A percentile compares a stretch with the other conserved stretches of the same genome.
phyloP scores from a whole-genome alignment of 2,888 invertebrate species.

The Pammene aurita region DNA sequence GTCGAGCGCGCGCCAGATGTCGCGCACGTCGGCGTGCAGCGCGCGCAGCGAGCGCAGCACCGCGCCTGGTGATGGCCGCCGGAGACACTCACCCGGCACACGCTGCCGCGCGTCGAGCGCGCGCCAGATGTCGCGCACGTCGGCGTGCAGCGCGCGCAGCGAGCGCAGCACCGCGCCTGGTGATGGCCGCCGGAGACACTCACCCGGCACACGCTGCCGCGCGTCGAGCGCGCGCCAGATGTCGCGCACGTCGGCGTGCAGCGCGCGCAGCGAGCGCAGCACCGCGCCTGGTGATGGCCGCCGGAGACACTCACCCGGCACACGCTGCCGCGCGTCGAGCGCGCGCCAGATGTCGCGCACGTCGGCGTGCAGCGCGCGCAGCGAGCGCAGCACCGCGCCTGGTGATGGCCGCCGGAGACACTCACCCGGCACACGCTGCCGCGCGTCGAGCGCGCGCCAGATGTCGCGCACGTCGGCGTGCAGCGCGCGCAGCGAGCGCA shows the following conservation, averaged over 20 bases:
- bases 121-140: slow-evolving; percentile 57
- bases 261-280: slow-evolving; percentile 56
- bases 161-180: slow-evolving; percentile 70
- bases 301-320: no score
- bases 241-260: slow-evolving; percentile 57
- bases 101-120: slow-evolving; percentile 55
- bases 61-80: slow-evolving; percentile 66
- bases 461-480: slow-evolving; percentile 59
- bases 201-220: no score
- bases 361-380: slow-evolving; percentile 57
- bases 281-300: slow-evolving; percentile 73
- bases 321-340: slow-evolving; percentile 54
- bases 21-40: slow-evolving; percentile 56
- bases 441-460: slow-evolving; percentile 53
- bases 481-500: slow-evolving; percentile 56
- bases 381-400: slow-evolving; percentile 68
- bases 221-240: slow-evolving; percentile 56
- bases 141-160: slow-evolving; percentile 55
- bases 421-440: no score
- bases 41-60: slow-evolving; percentile 62
- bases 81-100: no score
- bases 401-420: no score
- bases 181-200: no score
- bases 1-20: slow-evolving; percentile 55
- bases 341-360: slow-evolving; percentile 57